phyloP scores from a whole-genome alignment of 2,113 vertebrate species.

The Panurus biarmicus region DNA sequence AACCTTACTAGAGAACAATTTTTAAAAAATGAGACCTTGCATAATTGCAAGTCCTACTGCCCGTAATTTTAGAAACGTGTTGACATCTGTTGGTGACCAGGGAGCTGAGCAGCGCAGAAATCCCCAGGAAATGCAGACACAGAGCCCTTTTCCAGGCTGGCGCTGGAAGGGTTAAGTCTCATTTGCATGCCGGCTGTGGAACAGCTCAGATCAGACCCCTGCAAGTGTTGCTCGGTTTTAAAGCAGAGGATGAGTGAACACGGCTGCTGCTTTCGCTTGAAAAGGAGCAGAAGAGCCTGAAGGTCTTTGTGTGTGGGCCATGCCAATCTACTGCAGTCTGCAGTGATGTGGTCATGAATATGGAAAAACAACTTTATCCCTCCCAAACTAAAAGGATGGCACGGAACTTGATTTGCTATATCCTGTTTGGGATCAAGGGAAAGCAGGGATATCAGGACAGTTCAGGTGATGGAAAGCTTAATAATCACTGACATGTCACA shows the following conservation, averaged over 20 bases:
- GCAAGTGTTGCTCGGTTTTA: neutral
- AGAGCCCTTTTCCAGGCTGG: neutral
- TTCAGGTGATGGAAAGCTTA: neutral
- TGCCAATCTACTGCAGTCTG: neutral
- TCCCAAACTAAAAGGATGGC: neutral
- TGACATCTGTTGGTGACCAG: neutral
- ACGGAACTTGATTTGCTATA: neutral
- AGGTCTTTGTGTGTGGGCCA: neutral
- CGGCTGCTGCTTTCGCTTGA: neutral
- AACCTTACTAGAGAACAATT: neutral
- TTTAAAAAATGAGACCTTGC: neutral
- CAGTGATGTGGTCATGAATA: neutral
- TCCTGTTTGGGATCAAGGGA: neutral
- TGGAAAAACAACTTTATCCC: neutral
- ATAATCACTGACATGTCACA: neutral
- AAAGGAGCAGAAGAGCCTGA: neutral
- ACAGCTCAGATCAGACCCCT: neutral
- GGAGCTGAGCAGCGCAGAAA: neutral
- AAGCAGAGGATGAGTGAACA: neutral
- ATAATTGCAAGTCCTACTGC: fast-evolving
- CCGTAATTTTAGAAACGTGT: neutral
- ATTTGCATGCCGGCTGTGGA: neutral
- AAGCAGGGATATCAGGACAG: neutral
- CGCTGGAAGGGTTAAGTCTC: neutral
- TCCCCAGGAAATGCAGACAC: neutral